Evolutionary conservation across 1,140 invertebrate genomes (phyloP), one percentile per base, ranked within the genome.

Genomic region (Tetragnatha versicolor): DNA sequence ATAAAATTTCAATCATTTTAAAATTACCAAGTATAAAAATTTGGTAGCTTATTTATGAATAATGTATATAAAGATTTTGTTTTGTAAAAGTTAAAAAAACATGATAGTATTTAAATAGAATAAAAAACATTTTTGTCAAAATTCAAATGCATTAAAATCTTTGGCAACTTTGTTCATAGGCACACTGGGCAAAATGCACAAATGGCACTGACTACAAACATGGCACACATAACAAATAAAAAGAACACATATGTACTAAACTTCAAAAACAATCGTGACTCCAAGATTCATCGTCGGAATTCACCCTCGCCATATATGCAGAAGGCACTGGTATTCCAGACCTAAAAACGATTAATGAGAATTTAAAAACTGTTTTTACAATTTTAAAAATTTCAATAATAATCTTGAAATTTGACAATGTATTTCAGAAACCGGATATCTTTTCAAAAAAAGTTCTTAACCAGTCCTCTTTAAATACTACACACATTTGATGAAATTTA

Each of bases 241-340:
- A 17, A 3, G 12, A n/a, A 45, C 58, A 37, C 49, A 60, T n/a
- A 70, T 39, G 2, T 37, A 33, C 42, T 20, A 22, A 17, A 31
- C 14, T 17, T 75, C 45, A 75, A 27, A 63, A 75, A 35, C 72
- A 75, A 14, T 75, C 72, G 27, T 75, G 39, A 37, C 72, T 75
- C 72, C 72, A 75, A 25, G 37, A 61, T 35, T 70, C 68, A 37
- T 63, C 72, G 10, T 75, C 70, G 25, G 53, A 42, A 75, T 22
- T 33, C 29, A 27, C 37, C 29, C 22, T 75, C 35, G 42, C 22
- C 27, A 45, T 49, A 27, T 35, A 53, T 20, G 33, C 37, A 5
- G 72, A 61, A 63, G 72, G 58, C 58, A 75, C 55, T 63, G 72
- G 72, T 49, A 75, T 75, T 75, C 72, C 72, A 63, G 72, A 75